A percentile compares a stretch with the other conserved stretches of the same genome.
These are phyloP conservation scores for roundworm (Caenorhabditis elegans) DNA, from an alignment of 1,140 invertebrate genomes.

Conservation along the genomic window DNA sequence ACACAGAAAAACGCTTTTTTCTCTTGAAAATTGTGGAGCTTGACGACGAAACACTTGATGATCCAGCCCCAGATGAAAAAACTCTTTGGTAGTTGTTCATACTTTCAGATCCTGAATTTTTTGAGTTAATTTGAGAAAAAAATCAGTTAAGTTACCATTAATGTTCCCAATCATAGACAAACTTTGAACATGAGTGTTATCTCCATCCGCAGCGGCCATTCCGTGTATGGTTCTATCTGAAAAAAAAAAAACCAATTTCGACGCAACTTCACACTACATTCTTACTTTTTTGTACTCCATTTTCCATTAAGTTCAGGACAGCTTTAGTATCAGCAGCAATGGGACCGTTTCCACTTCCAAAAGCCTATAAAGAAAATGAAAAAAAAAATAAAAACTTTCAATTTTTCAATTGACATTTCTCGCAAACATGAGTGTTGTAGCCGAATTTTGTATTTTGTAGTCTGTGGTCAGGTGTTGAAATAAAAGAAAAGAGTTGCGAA, in stretches of 20 bases:
- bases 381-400: too few species aligned
- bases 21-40: slow-evolving; percentile 16
- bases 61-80: not conserved
- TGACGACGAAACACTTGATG: not conserved
- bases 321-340: not conserved
- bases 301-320: not conserved
- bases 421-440: too few species aligned
- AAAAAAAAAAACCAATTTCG: not conserved
- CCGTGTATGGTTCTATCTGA: not conserved
- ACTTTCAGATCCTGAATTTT: not conserved
- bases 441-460: too few species aligned
- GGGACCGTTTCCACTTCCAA: not conserved
- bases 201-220: not conserved
- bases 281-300: not conserved
- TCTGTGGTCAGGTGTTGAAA: too few species aligned
- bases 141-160: not conserved
- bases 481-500: too few species aligned
- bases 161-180: not conserved
- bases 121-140: too few species aligned
- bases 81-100: slow-evolving; percentile 14
- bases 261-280: too few species aligned
- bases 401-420: too few species aligned
- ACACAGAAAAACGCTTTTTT: slow-evolving; percentile 5
- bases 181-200: not conserved
- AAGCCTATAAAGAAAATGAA: not conserved